phyloP scores from a whole-genome alignment of 2,113 vertebrate species.

The Scomber scombrus region DNA sequence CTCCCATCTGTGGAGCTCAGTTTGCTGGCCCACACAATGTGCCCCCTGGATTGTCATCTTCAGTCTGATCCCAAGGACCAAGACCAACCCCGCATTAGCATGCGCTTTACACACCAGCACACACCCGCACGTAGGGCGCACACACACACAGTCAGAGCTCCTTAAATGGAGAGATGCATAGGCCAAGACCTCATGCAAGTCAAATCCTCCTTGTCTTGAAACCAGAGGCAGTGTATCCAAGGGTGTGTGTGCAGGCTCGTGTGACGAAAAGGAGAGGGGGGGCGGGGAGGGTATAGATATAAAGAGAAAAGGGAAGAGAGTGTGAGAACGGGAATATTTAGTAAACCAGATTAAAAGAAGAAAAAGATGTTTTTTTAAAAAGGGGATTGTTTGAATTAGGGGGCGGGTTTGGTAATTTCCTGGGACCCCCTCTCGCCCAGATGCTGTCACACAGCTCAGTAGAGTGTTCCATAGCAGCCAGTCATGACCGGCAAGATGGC shows the following conservation, averaged over 20 bases:
- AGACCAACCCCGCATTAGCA: slow-evolving; percentile 73
- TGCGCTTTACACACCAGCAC: slow-evolving; percentile 68
- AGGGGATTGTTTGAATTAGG: not conserved
- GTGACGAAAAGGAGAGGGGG: slow-evolving; percentile 14
- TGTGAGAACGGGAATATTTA: slow-evolving; percentile 66
- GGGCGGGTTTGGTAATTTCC: slow-evolving; percentile 41
- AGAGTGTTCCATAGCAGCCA: slow-evolving; percentile 73
- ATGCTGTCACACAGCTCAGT: slow-evolving; percentile 68
- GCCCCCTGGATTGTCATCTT: slow-evolving; percentile 79
- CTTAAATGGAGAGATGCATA: slow-evolving; percentile 74
- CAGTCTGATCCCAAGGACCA: slow-evolving; percentile 76
- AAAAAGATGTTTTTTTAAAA: slow-evolving; percentile 23
- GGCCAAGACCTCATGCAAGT: slow-evolving; percentile 77
- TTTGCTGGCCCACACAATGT: slow-evolving; percentile 69
- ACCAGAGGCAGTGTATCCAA: slow-evolving; percentile 52
- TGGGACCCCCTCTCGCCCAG: slow-evolving; percentile 52
- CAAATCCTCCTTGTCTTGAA: slow-evolving; percentile 70
- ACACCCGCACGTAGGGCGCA: slow-evolving; percentile 45
- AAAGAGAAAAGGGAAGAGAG: slow-evolving; percentile 35
- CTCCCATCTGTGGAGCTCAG: slow-evolving; percentile 66
- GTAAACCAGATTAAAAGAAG: slow-evolving; percentile 32
- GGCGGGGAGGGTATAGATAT: slow-evolving; percentile 22
- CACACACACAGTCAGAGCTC: slow-evolving; percentile 55
- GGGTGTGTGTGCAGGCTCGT: slow-evolving; percentile 23
- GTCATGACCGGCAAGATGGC: slow-evolving; percentile 69